phyloP scores from a whole-genome alignment of 1,140 invertebrate species.

The Nebria ingens region DNA sequence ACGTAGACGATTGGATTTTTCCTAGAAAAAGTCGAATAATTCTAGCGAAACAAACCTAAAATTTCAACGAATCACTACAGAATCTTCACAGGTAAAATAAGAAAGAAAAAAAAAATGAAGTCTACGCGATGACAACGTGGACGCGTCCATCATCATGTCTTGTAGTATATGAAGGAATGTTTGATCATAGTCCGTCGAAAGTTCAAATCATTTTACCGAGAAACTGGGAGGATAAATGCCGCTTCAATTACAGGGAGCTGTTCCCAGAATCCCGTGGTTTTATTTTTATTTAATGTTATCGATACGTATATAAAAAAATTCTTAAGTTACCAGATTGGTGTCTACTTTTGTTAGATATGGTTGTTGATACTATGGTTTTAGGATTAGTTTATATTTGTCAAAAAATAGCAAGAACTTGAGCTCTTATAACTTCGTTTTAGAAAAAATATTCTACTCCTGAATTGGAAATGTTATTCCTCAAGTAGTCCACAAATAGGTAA shows the following conservation, averaged over 20 bases:
- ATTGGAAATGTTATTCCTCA: no score
- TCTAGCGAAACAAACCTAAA: neutral
- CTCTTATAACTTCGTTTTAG: no score
- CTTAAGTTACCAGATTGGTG: no score
- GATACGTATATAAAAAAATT: neutral
- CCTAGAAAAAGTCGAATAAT: neutral
- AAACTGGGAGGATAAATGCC: neutral
- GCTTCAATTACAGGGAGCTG: neutral
- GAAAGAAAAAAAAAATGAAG: neutral
- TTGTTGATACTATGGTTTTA: no score
- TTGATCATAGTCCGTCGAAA: neutral
- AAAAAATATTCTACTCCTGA: no score
- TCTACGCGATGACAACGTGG: neutral
- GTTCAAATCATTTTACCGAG: constrained; percentile 5
- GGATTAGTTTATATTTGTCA: no score
- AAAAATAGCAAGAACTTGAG: no score
- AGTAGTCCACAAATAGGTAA: no score
- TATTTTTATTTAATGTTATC: constrained; percentile 7
- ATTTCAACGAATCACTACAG: neutral
- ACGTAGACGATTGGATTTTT: neutral
- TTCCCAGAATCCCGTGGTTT: neutral
- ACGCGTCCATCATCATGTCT: neutral
- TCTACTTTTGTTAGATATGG: no score
- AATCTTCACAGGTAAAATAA: neutral
- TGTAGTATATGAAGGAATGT: constrained; percentile 1